Conservation (phyloP, 2,888 invertebrate species). For the Erynnis tages region DNA sequence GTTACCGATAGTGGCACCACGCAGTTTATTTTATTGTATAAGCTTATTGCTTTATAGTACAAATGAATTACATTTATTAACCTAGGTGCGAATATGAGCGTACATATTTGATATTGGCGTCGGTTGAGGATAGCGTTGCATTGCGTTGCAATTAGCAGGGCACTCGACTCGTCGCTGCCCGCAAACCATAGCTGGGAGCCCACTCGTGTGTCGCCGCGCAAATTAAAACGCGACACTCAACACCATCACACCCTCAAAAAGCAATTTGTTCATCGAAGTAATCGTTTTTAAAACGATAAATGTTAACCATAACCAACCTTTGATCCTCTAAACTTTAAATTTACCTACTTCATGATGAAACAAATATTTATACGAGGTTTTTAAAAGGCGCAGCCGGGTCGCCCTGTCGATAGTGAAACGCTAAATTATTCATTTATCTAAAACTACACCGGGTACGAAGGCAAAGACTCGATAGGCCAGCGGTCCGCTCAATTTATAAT, state of each 20-base stretch:
- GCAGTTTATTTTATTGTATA: slow-evolving; percentile 32
- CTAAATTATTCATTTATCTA: neutral
- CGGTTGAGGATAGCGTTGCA: slow-evolving; percentile 56
- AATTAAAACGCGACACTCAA: slow-evolving; percentile 78
- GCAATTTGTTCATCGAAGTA: slow-evolving; percentile 64
- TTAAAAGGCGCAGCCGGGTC: too few species aligned
- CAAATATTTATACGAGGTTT: neutral
- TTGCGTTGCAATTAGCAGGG: slow-evolving; percentile 76
- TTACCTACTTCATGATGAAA: neutral
- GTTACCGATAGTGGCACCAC: slow-evolving; percentile 46
- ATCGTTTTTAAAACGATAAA: slow-evolving; percentile 40
- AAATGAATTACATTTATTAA: slow-evolving; percentile 9
- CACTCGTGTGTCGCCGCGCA: slow-evolving; percentile 78
- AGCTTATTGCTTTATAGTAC: slow-evolving; percentile 9
- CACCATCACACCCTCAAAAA: slow-evolving; percentile 64
- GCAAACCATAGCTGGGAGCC: slow-evolving; percentile 63
- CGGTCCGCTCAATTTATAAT: slow-evolving; percentile 6
- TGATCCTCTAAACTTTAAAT: neutral
- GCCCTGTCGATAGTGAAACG: neutral
- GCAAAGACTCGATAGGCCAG: neutral
- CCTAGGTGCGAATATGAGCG: slow-evolving; percentile 40
- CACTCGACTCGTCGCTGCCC: slow-evolving; percentile 67
- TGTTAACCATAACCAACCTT: too few species aligned
- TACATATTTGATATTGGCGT: slow-evolving; percentile 53
- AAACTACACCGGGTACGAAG: neutral